Base-by-base conservation (phyloP, 1,140 invertebrate species). In the Charaxes varanes region DNA sequence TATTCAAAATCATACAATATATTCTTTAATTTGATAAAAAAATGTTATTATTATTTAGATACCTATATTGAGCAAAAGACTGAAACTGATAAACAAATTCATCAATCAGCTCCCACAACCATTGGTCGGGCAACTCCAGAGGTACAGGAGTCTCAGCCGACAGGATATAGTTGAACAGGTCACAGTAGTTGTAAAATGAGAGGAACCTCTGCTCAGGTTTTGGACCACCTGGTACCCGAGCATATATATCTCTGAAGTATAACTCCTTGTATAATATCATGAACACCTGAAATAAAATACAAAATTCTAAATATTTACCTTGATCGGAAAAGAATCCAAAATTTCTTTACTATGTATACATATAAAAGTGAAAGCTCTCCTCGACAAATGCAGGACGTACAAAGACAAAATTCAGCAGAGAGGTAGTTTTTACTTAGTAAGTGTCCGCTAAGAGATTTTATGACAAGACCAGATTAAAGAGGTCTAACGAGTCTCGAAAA, bases 61-160 rank as follows among this genome's bases (percentile, higher is more conserved):
- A 87, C 87, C 87, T 86, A 71, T 96, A 99, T 69, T 98, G 96
- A 15, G 94, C 93, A 83, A 98, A 99, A 76, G 97, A 96, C 84
- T 97, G 95, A 80, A 99, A 99, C 85, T 98, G 93, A 57, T 96
- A 95, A 4, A 94, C 91, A 85, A 95, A 95, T 76, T 99, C 98
- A 87, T 99, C 98, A 66, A 99, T 96, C 10, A 99, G 91, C 74
- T 99, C 98, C 98, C 98, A 99, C 2, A 99, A 85, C 98, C 98
- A 99, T 62, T 99, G 94, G 81, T 99, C 98, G 3, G 98, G 98
- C 26, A 99, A 77, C 73, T 98, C 96, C 8, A 99, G 78, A 18
- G 90, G 88, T 1, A 99, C 94, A 0, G 98, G 98, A 19, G 91
- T 90, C 33, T 94, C 91, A 0, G 95, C 91, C 69, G 92, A 93